Evolutionary conservation across 1,140 invertebrate species (phyloP).

Genomic region (Temnothorax longispinosus): DNA sequence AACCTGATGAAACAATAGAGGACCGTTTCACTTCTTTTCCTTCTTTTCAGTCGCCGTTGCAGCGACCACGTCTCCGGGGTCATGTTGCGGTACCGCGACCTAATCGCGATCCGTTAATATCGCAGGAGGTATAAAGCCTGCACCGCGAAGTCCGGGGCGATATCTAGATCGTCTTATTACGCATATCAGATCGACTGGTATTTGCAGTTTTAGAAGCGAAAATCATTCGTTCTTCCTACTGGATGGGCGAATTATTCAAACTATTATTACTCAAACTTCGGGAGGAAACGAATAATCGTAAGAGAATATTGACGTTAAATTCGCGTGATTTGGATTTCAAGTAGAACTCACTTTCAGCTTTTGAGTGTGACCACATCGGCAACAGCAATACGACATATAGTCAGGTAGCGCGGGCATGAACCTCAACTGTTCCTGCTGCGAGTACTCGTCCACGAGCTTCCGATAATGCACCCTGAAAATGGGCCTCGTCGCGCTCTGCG

Average conservation of each 20-base stretch:
- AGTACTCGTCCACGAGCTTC: constrained; percentile 87
- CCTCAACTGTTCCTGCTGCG: constrained; percentile 82
- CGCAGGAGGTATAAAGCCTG: constrained; percentile 25
- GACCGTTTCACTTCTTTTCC: constrained; percentile 16
- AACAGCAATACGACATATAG: constrained; percentile 89
- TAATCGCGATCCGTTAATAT: constrained; percentile 69
- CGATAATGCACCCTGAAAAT: constrained; percentile 88
- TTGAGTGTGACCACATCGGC: constrained; percentile 88
- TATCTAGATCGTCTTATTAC: constrained; percentile 19
- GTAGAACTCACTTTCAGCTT: constrained; percentile 87
- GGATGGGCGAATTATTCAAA: neutral
- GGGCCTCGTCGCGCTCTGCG: constrained; percentile 83
- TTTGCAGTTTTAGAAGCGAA: neutral
- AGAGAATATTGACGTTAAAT: neutral
- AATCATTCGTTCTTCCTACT: neutral
- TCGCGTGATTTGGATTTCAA: neutral
- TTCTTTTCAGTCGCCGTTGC: constrained; percentile 42
- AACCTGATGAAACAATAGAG: constrained; percentile 39
- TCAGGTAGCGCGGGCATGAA: constrained; percentile 86
- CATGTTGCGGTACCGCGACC: constrained; percentile 67
- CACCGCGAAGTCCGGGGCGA: neutral
- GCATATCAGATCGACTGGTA: neutral
- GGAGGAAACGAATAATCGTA: neutral
- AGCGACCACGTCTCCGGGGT: constrained; percentile 53
- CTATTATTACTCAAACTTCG: neutral